phyloP scores from a whole-genome alignment of 1,140 invertebrate genomes.

The Phocides pigmalion region DNA sequence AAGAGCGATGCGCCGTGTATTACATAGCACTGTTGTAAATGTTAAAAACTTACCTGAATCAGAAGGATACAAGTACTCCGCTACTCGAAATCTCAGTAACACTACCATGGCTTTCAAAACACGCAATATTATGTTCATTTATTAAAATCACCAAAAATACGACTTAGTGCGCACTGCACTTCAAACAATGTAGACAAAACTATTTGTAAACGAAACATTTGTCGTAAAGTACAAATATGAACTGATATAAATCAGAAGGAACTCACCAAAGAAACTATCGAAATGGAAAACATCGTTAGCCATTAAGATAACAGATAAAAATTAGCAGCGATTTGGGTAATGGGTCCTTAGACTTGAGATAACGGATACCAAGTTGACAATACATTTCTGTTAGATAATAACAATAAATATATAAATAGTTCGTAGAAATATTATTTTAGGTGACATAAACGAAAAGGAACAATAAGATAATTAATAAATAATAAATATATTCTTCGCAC shows the following conservation, averaged over 20 bases:
- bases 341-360: conserved; percentile 15
- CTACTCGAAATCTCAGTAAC: conserved; percentile 22
- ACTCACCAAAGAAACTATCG: background rate
- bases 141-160: background rate
- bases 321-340: conserved; percentile 26
- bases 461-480: background rate
- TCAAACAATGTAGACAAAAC: background rate
- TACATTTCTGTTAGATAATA: background rate
- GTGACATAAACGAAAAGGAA: too few species aligned
- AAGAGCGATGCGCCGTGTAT: too few species aligned
- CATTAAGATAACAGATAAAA: conserved; percentile 33
- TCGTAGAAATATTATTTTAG: background rate
- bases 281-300: conserved; percentile 11
- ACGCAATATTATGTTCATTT: background rate
- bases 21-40: too few species aligned
- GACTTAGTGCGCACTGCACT: background rate
- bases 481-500: background rate
- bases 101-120: conserved; percentile 36
- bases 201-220: background rate
- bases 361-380: background rate
- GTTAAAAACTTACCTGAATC: conserved; percentile 33
- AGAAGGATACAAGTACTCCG: conserved; percentile 21
- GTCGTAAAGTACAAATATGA: background rate
- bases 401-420: background rate
- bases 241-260: conserved; percentile 7